phyloP scores from a whole-genome alignment of 2,888 invertebrate species.

The Pterostichus madidus region DNA sequence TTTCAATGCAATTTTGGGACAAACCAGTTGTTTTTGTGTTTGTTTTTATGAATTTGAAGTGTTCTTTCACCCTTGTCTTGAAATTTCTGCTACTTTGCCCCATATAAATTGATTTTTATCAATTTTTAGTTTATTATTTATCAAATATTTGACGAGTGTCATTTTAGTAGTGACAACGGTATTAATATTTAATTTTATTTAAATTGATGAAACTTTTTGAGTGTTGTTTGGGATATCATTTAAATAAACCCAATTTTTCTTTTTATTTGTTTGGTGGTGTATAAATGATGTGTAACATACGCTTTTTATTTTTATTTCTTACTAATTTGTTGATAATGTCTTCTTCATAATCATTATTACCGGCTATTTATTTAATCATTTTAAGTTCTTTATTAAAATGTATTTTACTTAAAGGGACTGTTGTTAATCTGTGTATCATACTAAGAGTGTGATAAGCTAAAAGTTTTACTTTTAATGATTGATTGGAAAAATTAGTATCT shows the following conservation, averaged over 20 bases:
- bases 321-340: background rate
- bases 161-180: background rate
- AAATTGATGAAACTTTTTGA: background rate
- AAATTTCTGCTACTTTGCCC: background rate
- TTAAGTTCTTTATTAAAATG: background rate
- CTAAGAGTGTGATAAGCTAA: background rate
- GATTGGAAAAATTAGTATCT: too few species aligned
- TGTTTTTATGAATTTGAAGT: background rate
- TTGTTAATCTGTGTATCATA: too few species aligned
- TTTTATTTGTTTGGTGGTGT: background rate
- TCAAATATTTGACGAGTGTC: background rate
- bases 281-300: background rate
- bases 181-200: background rate
- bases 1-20: background rate
- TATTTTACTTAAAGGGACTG: background rate
- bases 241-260: too few species aligned
- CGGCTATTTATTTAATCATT: background rate
- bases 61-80: background rate
- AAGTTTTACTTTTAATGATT: conserved; percentile 10
- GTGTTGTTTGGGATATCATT: background rate
- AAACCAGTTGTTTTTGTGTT: background rate
- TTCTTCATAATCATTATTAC: background rate
- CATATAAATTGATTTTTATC: conserved; percentile 3
- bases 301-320: background rate
- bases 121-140: background rate